Evolutionary conservation across 2,888 invertebrate genomes (phyloP).

Genomic region (Portevinia maculata): DNA sequence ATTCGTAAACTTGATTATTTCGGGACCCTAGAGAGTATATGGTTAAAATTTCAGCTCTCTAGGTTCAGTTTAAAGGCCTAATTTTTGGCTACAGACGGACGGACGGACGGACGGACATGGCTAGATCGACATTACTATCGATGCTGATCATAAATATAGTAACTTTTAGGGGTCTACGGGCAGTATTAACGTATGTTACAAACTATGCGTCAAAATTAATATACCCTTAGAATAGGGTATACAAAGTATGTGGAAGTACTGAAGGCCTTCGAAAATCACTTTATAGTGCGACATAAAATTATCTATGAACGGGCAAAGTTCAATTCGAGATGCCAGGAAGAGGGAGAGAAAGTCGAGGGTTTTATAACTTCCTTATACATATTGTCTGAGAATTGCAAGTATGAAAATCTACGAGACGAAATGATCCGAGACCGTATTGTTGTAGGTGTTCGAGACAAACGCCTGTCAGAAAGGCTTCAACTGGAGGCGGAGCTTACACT

Average conservation of each 20-base stretch:
- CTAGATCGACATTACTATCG: too few species aligned
- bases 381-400: conserved; percentile 45
- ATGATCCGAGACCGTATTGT: conserved; percentile 41
- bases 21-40: too few species aligned
- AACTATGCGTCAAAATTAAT: too few species aligned
- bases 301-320: conserved; percentile 42
- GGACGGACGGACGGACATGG: too few species aligned
- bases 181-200: too few species aligned
- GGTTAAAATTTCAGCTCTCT: too few species aligned
- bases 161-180: too few species aligned
- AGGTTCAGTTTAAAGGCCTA: too few species aligned
- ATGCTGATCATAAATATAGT: too few species aligned
- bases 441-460: conserved; percentile 15
- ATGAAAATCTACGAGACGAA: conserved; percentile 29
- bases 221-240: too few species aligned
- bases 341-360: conserved; percentile 39
- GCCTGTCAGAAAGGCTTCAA: conserved; percentile 40
- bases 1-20: too few species aligned
- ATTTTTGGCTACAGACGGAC: too few species aligned
- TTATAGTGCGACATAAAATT: conserved; percentile 8
- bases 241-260: conserved; percentile 27
- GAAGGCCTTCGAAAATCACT: conserved; percentile 28
- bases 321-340: conserved; percentile 36
- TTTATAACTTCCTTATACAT: conserved; percentile 41
- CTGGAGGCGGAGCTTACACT: conserved; percentile 28